phyloP scores from a whole-genome alignment of 2,113 vertebrate genomes.

The Channa maculata region DNA sequence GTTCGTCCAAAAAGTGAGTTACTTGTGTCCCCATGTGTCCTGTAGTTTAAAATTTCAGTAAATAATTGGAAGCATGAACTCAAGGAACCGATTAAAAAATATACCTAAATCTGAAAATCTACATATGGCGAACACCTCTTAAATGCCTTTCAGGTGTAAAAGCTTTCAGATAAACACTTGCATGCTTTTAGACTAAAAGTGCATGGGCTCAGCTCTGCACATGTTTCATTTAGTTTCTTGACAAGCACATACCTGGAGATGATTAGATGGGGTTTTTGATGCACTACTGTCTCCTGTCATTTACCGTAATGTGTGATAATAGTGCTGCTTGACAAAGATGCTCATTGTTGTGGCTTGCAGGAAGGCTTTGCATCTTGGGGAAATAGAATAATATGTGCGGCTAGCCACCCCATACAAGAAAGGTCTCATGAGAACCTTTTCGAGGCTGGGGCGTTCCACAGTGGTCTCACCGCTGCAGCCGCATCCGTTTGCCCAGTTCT shows the following conservation, averaged over 20 bases:
- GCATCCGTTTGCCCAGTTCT: constrained; percentile 59
- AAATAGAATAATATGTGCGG: constrained; percentile 73
- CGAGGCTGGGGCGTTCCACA: constrained; percentile 52
- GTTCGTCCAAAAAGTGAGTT: too few species aligned
- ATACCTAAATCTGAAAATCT: too few species aligned
- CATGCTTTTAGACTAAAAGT: background rate
- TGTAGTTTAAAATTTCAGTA: background rate
- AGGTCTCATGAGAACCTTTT: constrained; percentile 61
- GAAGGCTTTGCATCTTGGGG: constrained; percentile 45
- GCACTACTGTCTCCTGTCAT: constrained; percentile 47
- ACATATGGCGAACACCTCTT: too few species aligned
- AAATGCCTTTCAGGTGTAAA: too few species aligned
- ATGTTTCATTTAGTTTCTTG: constrained; percentile 36
- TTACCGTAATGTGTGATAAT: constrained; percentile 60
- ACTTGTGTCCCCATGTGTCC: background rate
- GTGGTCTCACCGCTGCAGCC: constrained; percentile 64
- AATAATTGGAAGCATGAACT: background rate
- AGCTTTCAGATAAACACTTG: constrained; percentile 1
- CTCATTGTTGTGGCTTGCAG: constrained; percentile 72
- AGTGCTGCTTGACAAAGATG: constrained; percentile 70
- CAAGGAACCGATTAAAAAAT: background rate
- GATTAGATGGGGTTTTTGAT: constrained; percentile 54
- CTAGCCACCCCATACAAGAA: constrained; percentile 69
- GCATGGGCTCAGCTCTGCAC: constrained; percentile 6
- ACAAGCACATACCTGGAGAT: constrained; percentile 60